Conservation (phyloP, 2,888 invertebrate species). For the Lomographa bimaculata region DNA sequence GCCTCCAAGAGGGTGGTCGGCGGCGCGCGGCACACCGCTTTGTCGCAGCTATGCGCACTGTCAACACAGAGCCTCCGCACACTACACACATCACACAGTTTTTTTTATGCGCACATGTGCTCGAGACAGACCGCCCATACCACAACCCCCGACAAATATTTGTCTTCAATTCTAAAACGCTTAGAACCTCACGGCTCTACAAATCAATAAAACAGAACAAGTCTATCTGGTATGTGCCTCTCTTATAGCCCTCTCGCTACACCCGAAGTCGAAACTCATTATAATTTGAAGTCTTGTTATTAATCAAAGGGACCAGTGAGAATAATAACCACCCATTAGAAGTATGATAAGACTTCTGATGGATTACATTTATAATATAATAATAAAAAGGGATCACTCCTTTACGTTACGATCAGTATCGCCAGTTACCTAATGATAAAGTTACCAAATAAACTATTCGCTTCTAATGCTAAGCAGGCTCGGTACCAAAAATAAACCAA, state of each 20-base stretch:
- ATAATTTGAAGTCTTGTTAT: conserved; percentile 24
- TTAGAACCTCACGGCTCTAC: conserved; percentile 64
- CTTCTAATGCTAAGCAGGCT: conserved; percentile 67
- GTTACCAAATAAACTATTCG: conserved; percentile 72
- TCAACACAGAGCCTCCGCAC: conserved; percentile 68
- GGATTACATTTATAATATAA: conserved; percentile 46
- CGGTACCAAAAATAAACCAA: conserved; percentile 74
- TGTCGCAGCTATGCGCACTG: conserved; percentile 76
- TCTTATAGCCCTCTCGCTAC: conserved; percentile 30
- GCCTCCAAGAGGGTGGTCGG: conserved; percentile 60
- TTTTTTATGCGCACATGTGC: conserved; percentile 75
- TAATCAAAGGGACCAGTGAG: conserved; percentile 26
- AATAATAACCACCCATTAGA: conserved; percentile 37
- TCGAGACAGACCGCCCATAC: conserved; percentile 67
- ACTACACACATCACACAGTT: conserved; percentile 67
- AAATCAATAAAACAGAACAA: conserved; percentile 62
- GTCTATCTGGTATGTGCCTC: conserved; percentile 48
- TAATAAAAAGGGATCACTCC: conserved; percentile 54
- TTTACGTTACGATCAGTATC: no score
- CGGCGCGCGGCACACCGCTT: conserved; percentile 44
- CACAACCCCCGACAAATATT: conserved; percentile 75
- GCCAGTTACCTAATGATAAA: conserved; percentile 65
- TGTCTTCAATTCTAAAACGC: conserved; percentile 76
- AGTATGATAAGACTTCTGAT: conserved; percentile 40
- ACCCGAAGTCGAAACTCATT: conserved; percentile 30